Base-by-base conservation (phyloP, 2,888 invertebrate species). In the Synanthedon andrenaeformis region DNA sequence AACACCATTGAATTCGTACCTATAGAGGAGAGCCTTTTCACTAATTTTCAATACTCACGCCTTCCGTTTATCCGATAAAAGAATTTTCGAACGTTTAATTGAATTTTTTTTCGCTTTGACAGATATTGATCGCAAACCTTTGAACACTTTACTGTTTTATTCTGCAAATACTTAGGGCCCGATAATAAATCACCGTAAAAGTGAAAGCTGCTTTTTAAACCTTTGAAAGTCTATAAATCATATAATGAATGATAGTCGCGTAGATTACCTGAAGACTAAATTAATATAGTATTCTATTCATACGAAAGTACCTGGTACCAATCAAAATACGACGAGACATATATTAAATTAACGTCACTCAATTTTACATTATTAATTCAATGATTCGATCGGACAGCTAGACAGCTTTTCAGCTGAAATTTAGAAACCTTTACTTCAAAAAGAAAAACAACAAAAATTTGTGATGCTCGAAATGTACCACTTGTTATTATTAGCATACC, bases 71-170 rank as follows among this genome's bases (percentile, higher is more conserved):
- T 70, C 69, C 72, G 72, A 69, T 76, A 71, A 78, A 82, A 74
- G 78, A 79, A 77, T 76, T 70, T 71, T 65, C 63, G 64, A 66
- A 67, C 68, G 75, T 79, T 82, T 82, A 82, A 83, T 82, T 83
- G 81, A 79, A 66, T 76, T 79, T 82, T 74, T 74, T 80, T 76
- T 69, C 68, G 62, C 75, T 76, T 78, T 78, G 81, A 79, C 79
- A 77, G 81, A 74, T 82, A 84, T 83, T 82, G 82, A 83, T 83
- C 75, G 77, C 64, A 67, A 70, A 68, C 65, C 65, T 72, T 79
- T 78, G 75, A 79, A 80, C 78, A 75, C 74, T 72, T 76, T 72
- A 72, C 74, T 79, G 79, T 82, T 80, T 79, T 71, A 77, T 76
- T 77, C 72, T 62, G 69, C 72, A 76, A 79, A 79, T 76, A 82